These are phyloP conservation scores for Ceraclea dissimilis DNA, from an alignment of 2,888 invertebrate genomes.

Conservation along the genomic window DNA sequence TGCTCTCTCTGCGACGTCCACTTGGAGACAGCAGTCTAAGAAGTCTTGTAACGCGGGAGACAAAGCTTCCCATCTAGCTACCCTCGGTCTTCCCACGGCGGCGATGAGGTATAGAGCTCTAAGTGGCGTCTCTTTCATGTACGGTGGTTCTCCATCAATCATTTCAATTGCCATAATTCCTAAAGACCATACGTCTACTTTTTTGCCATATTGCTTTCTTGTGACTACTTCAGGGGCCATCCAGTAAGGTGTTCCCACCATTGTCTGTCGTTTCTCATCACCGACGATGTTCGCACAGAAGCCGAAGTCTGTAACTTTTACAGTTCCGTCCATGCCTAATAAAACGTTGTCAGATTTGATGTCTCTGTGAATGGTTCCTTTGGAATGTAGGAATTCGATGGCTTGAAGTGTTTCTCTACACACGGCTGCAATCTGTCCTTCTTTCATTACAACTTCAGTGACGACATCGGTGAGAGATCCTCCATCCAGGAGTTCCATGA, in stretches of 20 bases:
- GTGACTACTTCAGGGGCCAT: conserved; percentile 96
- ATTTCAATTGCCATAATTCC: conserved; percentile 97
- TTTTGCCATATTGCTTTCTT: conserved; percentile 87
- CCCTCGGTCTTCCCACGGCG: conserved; percentile 87
- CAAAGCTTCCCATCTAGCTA: conserved; percentile 74
- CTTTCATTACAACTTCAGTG: conserved; percentile 94
- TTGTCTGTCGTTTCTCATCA: conserved; percentile 91
- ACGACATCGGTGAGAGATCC: conserved; percentile 96
- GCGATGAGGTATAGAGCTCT: conserved; percentile 92
- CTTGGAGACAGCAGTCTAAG: conserved; percentile 81
- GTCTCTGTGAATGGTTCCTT: conserved; percentile 88
- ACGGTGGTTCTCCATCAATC: conserved; percentile 95
- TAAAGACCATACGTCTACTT: conserved; percentile 89
- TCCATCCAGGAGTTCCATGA: conserved; percentile 92
- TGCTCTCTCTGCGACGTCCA: conserved; percentile 71
- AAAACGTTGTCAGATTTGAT: conserved; percentile 97
- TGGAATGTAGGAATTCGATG: conserved; percentile 79
- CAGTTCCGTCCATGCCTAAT: conserved; percentile 84
- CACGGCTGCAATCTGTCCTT: conserved; percentile 93
- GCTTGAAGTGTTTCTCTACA: conserved; percentile 80
- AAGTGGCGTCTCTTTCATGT: conserved; percentile 88
- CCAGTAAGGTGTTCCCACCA: conserved; percentile 99
- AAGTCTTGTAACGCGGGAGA: conserved; percentile 74
- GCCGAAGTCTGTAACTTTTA: conserved; percentile 94
- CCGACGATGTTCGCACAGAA: conserved; percentile 96